Conservation (phyloP, 1,140 invertebrate genomes). For the Heliothis subflexa region DNA sequence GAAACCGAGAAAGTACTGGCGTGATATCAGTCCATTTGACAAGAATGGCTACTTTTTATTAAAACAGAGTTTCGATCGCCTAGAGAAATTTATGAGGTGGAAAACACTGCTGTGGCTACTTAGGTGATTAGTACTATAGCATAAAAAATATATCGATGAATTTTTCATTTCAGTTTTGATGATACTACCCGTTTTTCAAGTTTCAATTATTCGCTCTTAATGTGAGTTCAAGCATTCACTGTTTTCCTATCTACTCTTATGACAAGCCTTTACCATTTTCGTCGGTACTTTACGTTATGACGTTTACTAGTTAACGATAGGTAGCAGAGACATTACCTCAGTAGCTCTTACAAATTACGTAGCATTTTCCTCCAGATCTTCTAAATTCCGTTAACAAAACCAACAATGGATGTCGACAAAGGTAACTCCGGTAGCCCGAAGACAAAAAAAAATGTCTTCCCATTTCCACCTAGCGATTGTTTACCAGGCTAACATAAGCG, state of each 20-base stretch:
- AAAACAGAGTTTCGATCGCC: slow-evolving; percentile 31
- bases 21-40: slow-evolving; percentile 41
- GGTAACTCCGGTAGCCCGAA: slow-evolving; percentile 43
- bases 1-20: slow-evolving; percentile 35
- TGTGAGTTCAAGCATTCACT: too few species aligned
- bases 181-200: too few species aligned
- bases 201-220: too few species aligned
- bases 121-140: slow-evolving; percentile 1
- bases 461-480: slow-evolving; percentile 78
- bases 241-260: too few species aligned
- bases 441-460: slow-evolving; percentile 65
- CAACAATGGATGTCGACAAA: slow-evolving; percentile 48
- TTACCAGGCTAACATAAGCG: slow-evolving; percentile 74
- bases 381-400: slow-evolving; percentile 26
- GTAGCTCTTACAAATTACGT: neutral
- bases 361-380: slow-evolving; percentile 27
- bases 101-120: slow-evolving; percentile 27
- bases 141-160: neutral
- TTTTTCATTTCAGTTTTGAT: too few species aligned
- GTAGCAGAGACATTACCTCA: neutral
- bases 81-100: slow-evolving; percentile 25
- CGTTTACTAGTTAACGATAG: neutral
- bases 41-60: slow-evolving; percentile 33
- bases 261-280: neutral
- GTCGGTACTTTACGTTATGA: too few species aligned